Evolutionary conservation across 2,797 vertebrate species (phyloP), one percentile per base, ranked within the genome.

Genomic region (Rhadinocentrus ornatus): DNA sequence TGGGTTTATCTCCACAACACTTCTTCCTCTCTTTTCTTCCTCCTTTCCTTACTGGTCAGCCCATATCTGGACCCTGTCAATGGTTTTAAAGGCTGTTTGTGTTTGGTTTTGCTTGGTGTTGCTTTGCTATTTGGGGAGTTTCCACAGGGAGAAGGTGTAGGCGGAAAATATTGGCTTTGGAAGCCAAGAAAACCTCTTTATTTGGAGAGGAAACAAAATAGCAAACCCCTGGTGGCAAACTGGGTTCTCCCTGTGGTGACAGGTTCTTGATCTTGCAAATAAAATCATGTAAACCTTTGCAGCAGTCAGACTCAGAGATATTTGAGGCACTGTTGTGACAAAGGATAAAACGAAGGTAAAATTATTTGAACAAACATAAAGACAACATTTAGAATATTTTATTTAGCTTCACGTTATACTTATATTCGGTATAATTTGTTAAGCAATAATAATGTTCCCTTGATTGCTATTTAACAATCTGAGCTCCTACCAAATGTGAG

Each of bases 71-170:
- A 83, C 82, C 57, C 35, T 31, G 52, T 62, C 44, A 64, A 69
- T 66, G 69, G 22, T 79, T 86, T 89, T 63, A 77, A 82, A 90
- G 78, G 78, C 70, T 71, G 80, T 60, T 37, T 39, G 77, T 52
- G 78, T 65, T 75, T 73, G 77, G 91, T 91, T 65, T 75, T 73
- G 77, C 90, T 91, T 91, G 85, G 87, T 84, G 44, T 62, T 64
- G 77, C 66, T 83, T 69, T 66, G 63, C 84, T 92, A 85, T 89
- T 92, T 87, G 72, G 83, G 77, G 86, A 88, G 75, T 62, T 80
- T 89, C 85, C 0, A 32, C 72, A 0, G 48, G 74, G 84, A 86
- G 69, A 67, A 75, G 57, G 74, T 73, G 83, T 85, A 69, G 81
- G 71, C 83, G 77, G 73, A 57, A 76, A 70, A 60, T 32, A 74